These are phyloP conservation scores for Ectemnius lituratus DNA, from an alignment of 2,888 invertebrate species.

Conservation along the genomic window DNA sequence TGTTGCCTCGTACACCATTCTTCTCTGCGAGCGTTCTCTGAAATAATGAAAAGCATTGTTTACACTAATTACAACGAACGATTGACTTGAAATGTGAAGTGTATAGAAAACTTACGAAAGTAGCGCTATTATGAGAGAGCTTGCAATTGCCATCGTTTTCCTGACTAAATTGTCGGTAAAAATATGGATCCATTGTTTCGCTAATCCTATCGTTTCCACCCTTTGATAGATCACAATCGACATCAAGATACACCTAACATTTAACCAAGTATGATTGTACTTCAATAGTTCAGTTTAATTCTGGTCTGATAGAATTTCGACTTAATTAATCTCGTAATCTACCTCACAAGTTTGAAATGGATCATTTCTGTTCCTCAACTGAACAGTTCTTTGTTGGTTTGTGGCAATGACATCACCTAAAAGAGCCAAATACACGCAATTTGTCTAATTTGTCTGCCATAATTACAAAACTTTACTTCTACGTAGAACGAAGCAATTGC, in stretches of 20 bases:
- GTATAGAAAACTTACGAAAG: conserved; percentile 8
- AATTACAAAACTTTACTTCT: too few species aligned
- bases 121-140: background rate
- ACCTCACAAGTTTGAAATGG: conserved; percentile 40
- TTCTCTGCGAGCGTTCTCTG: conserved; percentile 29
- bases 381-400: background rate
- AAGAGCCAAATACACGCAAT: too few species aligned
- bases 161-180: background rate
- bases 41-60: background rate
- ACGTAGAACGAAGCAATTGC: too few species aligned
- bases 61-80: background rate
- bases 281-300: background rate
- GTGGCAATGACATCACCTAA: too few species aligned
- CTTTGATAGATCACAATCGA: conserved; percentile 30
- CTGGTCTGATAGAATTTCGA: too few species aligned
- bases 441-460: too few species aligned
- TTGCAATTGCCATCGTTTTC: background rate
- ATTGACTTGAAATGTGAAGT: too few species aligned
- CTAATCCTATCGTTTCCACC: conserved; percentile 6
- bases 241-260: conserved; percentile 51
- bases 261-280: conserved; percentile 7
- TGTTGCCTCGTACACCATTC: conserved; percentile 24
- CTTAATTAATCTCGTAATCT: conserved; percentile 11
- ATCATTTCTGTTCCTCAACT: conserved; percentile 6
- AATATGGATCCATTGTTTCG: background rate